Evolutionary conservation across 1,140 invertebrate genomes (phyloP).

Genomic region (Caenorhabditis tropicalis): DNA sequence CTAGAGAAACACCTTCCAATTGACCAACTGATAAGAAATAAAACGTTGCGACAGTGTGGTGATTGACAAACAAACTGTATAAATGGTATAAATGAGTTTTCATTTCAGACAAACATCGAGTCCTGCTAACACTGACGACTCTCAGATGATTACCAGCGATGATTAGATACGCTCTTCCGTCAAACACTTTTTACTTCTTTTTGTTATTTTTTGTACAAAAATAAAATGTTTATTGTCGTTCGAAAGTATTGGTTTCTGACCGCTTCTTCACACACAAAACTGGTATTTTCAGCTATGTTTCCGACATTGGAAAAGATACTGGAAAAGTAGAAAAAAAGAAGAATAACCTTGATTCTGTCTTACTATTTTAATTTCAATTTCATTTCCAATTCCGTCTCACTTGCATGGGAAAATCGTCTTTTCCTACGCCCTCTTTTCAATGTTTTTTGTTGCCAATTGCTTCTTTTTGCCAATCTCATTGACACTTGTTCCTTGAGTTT

Average conservation of each 20-base stretch:
- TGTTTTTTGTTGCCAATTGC: not conserved
- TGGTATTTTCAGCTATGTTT: slow-evolving; percentile 21
- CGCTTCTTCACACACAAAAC: not conserved
- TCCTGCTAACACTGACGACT: not conserved
- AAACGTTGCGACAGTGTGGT: not conserved
- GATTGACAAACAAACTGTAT: not conserved
- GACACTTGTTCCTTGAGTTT: not conserved
- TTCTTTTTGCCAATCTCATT: not conserved
- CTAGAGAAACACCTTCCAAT: not conserved
- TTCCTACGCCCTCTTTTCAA: not conserved
- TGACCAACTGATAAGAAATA: not conserved
- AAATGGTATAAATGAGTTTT: not conserved
- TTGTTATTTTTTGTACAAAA: not conserved
- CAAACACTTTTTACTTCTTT: not conserved
- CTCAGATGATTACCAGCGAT: not conserved
- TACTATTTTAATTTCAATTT: slow-evolving; percentile 29
- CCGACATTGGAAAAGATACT: not conserved
- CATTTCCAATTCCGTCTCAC: slow-evolving; percentile 4
- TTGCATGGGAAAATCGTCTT: not conserved
- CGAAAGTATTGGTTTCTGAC: not conserved
- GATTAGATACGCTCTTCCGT: not conserved
- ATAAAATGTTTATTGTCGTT: slow-evolving; percentile 23
- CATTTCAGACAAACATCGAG: slow-evolving; percentile 16
- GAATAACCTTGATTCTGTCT: slow-evolving; percentile 10
- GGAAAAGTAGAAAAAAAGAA: not conserved